Base-by-base conservation (phyloP, 2,888 invertebrate species). In the Diarsia rubi region DNA sequence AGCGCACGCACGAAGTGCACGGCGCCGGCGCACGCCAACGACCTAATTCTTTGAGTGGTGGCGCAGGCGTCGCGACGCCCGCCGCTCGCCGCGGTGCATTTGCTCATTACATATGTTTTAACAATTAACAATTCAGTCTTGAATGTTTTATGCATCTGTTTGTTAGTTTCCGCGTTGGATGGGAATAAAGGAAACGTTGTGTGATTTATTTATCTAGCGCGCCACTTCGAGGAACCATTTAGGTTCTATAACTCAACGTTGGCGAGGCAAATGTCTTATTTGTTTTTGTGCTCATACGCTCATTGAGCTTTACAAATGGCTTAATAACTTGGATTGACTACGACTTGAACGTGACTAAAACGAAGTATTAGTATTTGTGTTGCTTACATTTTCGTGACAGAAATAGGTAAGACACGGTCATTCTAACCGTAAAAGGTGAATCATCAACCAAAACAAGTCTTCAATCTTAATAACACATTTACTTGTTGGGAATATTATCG, bases 1-100 rank as follows among this genome's bases (percentile, higher is more conserved):
- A 91, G 88, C 86, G 82, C 91, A 92, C 91, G 94, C 93, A 91
- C 92, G 92, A 90, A 87, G 90, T 86, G 89, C 81, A 80, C 92
- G 93, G 93, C 94, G 94, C 94, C 94, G 92, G 93, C 95, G 93
- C 92, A 90, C 86, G 88, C 84, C 88, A 84, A 73, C 92, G 94
- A 94, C 94, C 94, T 89, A 93, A 92, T 93, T 94, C 89, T 81
- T 79, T 68, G 79, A 86, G 87, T 85, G 84, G 77, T 69, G 81
- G 82, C 81, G 81, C 86, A 82, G 86, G 83, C 90, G 91, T 85
- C 87, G 81, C 82, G 77, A 82, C 86, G 85, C 83, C 82, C 86
- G 85, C 83, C 82, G 85, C 85, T 81, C 84, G 85, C 82, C 82
- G 85, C 86, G 69, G 70, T 81, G 67, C 82, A 86, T 72, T 87